A percentile compares a stretch with the other conserved stretches of the same genome.
Conservation (phyloP, 1,140 invertebrate species). For the Mercenaria mercenaria region DNA sequence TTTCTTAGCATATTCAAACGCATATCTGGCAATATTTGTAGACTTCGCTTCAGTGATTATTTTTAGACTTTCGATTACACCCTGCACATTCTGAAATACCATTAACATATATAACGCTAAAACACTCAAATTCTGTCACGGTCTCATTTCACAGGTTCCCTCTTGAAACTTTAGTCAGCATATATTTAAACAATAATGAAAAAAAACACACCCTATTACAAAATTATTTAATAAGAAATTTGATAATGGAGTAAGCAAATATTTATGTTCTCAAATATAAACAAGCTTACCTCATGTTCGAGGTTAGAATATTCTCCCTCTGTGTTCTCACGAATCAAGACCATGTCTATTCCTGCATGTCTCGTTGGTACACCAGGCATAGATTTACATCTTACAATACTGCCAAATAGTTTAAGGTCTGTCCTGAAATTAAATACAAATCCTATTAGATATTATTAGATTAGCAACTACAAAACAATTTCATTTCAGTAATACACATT, state of each 20-base stretch:
- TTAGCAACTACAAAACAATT: not conserved
- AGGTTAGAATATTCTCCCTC: constrained; percentile 99
- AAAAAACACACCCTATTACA: too few relatives aligned
- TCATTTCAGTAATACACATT: too few relatives aligned
- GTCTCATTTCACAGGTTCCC: too few relatives aligned
- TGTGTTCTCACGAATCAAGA: constrained; percentile 99
- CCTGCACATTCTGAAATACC: constrained; percentile 90
- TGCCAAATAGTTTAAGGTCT: constrained; percentile 97
- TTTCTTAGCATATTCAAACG: constrained; percentile 99
- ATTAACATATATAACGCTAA: too few relatives aligned
- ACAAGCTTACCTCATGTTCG: constrained; percentile 92
- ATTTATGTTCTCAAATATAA: too few relatives aligned
- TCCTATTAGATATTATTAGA: constrained; percentile 12
- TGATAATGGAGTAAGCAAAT: too few relatives aligned
- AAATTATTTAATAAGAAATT: too few relatives aligned
- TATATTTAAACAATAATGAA: too few relatives aligned
- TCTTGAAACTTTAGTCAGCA: too few relatives aligned
- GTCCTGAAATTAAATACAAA: constrained; percentile 87
- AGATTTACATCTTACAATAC: constrained; percentile 98
- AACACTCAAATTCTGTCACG: too few relatives aligned
- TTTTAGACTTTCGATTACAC: constrained; percentile 99
- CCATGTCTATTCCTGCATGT: constrained; percentile 96
- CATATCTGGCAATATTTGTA: constrained; percentile 98
- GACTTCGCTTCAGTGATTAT: constrained; percentile 98
- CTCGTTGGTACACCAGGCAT: constrained; percentile 95